Evolutionary conservation across 2,113 vertebrate species (phyloP).

Genomic region (Astatotilapia flaviijosephi): DNA sequence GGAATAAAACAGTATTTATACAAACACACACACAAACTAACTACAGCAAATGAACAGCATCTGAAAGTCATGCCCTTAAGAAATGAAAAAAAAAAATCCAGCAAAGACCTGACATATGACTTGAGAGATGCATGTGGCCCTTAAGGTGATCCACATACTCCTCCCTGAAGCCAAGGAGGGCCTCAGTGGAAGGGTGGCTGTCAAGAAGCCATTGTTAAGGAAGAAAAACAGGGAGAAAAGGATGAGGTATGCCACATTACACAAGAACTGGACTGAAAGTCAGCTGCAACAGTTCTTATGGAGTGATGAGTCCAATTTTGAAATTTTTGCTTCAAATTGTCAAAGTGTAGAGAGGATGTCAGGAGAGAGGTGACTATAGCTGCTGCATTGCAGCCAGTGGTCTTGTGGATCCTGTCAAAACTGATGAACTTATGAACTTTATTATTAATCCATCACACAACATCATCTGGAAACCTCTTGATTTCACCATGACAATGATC

Average conservation of each 20-base stretch:
- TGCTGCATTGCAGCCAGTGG: not conserved
- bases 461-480: not conserved
- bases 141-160: not conserved
- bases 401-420: not conserved
- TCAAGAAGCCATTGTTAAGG: not conserved
- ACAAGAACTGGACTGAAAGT: not conserved
- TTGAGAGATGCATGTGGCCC: not conserved
- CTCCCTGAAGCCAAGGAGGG: not conserved
- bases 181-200: not conserved
- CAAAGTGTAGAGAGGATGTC: not conserved
- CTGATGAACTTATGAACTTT: not conserved
- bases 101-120: not conserved
- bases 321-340: not conserved
- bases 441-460: not conserved
- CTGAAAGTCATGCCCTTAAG: not conserved
- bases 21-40: not conserved
- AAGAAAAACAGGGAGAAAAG: not conserved
- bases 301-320: not conserved
- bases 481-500: not conserved
- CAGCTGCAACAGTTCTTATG: not conserved
- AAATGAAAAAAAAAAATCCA: not conserved
- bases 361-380: not conserved
- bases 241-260: not conserved
- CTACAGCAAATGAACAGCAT: not conserved
- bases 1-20: not conserved